These are phyloP conservation scores for Rhynchomys soricoides DNA, from an alignment of 2,113 vertebrate species.

Conservation along the genomic window DNA sequence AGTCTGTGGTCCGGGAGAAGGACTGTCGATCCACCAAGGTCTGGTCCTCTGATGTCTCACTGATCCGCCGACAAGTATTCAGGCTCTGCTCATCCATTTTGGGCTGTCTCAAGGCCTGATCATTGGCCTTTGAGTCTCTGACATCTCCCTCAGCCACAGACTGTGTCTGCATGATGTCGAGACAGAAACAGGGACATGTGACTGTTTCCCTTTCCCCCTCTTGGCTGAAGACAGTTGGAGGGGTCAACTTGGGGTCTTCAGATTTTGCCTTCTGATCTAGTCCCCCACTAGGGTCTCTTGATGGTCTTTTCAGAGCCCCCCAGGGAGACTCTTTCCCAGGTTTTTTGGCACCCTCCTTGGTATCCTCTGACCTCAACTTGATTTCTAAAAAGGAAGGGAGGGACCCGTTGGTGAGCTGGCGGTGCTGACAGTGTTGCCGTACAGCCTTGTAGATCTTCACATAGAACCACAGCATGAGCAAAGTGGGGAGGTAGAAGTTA, in stretches of 20 bases:
- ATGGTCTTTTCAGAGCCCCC: constrained; percentile 57
- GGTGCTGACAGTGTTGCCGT: constrained; percentile 89
- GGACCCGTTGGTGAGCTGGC: constrained; percentile 86
- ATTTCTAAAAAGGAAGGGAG: constrained; percentile 51
- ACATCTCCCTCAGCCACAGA: constrained; percentile 68
- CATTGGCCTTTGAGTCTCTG: constrained; percentile 51
- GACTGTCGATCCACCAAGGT: constrained; percentile 79
- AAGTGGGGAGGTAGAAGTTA: constrained; percentile 96
- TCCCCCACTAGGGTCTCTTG: not conserved
- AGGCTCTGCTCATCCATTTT: constrained; percentile 74
- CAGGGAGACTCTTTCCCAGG: constrained; percentile 63
- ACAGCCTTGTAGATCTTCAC: constrained; percentile 92
- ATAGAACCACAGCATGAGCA: constrained; percentile 96
- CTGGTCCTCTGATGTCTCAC: constrained; percentile 82
- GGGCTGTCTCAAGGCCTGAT: constrained; percentile 74
- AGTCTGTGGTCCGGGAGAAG: not conserved
- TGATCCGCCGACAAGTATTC: constrained; percentile 80
- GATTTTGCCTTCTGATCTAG: constrained; percentile 16
- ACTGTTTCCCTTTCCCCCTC: constrained; percentile 50
- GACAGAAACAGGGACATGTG: constrained; percentile 70
- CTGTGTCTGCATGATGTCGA: constrained; percentile 60
- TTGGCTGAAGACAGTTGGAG: not conserved
- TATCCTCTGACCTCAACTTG: not conserved
- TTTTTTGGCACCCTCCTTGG: constrained; percentile 53
- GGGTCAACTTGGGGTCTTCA: not conserved